phyloP scores from a whole-genome alignment of 2,113 vertebrate genomes.

The Myotis yumanensis region DNA sequence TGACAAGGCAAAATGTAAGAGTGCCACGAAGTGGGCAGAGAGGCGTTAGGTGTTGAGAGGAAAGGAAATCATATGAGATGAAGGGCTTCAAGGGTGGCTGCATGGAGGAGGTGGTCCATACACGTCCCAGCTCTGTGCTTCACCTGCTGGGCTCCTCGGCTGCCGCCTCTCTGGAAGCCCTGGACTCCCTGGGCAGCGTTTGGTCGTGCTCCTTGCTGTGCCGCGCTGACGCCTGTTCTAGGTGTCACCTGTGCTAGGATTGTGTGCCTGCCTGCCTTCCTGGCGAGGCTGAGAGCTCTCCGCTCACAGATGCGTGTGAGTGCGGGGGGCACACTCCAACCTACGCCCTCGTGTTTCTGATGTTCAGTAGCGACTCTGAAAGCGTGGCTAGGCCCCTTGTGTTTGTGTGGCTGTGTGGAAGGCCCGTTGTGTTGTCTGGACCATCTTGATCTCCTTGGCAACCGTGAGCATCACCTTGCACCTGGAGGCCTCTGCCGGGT shows the following conservation, averaged over 20 bases:
- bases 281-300: background rate
- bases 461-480: background rate
- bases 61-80: background rate
- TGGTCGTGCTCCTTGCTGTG: background rate
- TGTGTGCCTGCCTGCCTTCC: too few relatives aligned
- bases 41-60: background rate
- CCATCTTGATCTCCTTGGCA: background rate
- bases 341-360: accelerated
- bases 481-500: background rate
- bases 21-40: background rate
- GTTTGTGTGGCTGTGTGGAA: background rate
- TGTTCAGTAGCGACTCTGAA: background rate
- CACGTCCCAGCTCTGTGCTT: background rate
- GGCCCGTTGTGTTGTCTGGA: background rate
- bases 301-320: background rate
- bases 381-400: background rate
- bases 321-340: too few relatives aligned
- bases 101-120: background rate
- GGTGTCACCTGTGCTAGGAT: background rate
- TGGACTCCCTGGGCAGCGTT: background rate
- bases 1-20: background rate
- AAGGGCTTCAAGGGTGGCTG: background rate
- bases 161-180: background rate
- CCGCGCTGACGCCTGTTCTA: background rate
- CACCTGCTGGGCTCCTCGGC: background rate